Evolutionary conservation across 2,888 invertebrate genomes (phyloP).

Genomic region (Cheilosia variabilis): DNA sequence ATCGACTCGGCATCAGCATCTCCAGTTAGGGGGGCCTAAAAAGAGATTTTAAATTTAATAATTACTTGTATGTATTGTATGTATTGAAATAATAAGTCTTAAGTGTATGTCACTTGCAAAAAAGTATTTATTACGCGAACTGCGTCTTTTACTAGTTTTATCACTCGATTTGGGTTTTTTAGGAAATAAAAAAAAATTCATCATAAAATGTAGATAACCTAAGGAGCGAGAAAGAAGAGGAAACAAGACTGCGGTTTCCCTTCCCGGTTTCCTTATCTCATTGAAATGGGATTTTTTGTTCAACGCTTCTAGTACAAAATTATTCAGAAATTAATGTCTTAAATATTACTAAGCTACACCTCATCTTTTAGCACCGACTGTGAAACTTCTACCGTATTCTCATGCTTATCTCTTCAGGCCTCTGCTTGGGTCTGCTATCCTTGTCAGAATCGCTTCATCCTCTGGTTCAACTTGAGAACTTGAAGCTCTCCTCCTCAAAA

Average conservation of each 20-base stretch:
- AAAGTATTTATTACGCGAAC: not conserved
- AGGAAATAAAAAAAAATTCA: not conserved
- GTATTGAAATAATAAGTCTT: not conserved
- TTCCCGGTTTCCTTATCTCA: not conserved
- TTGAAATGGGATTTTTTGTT: not conserved
- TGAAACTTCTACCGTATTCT: no score
- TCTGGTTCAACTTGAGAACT: no score
- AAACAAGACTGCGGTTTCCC: not conserved
- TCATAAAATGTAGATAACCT: conserved; percentile 12
- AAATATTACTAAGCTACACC: no score
- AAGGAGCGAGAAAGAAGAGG: not conserved
- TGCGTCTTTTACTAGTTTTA: no score
- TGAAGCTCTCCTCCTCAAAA: no score
- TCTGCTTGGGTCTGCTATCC: no score
- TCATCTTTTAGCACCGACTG: no score
- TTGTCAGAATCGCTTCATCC: no score
- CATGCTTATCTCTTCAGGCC: no score
- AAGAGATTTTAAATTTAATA: conserved; percentile 38
- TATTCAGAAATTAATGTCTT: no score
- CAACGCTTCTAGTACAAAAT: no score
- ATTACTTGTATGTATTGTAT: not conserved
- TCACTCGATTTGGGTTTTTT: not conserved
- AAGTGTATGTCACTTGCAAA: not conserved
- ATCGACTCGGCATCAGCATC: conserved; percentile 83
- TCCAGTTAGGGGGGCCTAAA: conserved; percentile 82